phyloP scores from a whole-genome alignment of 2,888 invertebrate species.

The Chymomyza caudatula region DNA sequence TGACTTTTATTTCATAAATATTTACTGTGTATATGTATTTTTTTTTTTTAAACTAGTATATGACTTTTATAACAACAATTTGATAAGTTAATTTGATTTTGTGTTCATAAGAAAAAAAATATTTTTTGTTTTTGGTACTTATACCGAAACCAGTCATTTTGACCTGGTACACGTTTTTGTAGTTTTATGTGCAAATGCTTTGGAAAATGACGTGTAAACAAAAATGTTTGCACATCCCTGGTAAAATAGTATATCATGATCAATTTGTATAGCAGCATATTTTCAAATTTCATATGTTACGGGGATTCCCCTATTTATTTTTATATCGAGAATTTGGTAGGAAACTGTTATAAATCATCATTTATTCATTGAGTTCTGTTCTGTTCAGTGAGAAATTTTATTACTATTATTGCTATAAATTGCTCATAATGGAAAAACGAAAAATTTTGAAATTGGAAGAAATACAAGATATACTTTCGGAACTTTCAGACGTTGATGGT shows the following conservation, averaged over 20 bases:
- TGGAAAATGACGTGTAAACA: slow-evolving; percentile 3
- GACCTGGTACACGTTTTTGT: slow-evolving; percentile 6
- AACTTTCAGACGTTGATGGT: background rate
- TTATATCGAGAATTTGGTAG: background rate
- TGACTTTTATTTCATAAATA: background rate
- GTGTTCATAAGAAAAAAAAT: slow-evolving; percentile 1
- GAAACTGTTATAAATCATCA: background rate
- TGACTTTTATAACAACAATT: background rate
- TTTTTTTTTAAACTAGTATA: background rate
- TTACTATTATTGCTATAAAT: background rate
- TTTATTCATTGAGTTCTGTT: background rate
- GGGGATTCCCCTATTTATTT: background rate
- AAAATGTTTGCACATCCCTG: slow-evolving; percentile 1
- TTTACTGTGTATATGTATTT: background rate
- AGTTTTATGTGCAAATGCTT: slow-evolving; percentile 6
- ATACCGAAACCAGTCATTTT: slow-evolving; percentile 2
- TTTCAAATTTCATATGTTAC: background rate
- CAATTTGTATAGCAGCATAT: background rate
- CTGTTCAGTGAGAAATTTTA: background rate
- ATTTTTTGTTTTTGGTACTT: slow-evolving; percentile 5
- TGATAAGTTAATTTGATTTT: background rate
- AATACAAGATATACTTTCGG: background rate
- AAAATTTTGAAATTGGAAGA: background rate
- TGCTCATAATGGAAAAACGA: background rate
- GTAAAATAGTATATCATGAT: background rate